Evolutionary conservation across 2,888 invertebrate species (phyloP), one percentile per base, ranked within the genome.

Genomic region (Nomada ferruginata): DNA sequence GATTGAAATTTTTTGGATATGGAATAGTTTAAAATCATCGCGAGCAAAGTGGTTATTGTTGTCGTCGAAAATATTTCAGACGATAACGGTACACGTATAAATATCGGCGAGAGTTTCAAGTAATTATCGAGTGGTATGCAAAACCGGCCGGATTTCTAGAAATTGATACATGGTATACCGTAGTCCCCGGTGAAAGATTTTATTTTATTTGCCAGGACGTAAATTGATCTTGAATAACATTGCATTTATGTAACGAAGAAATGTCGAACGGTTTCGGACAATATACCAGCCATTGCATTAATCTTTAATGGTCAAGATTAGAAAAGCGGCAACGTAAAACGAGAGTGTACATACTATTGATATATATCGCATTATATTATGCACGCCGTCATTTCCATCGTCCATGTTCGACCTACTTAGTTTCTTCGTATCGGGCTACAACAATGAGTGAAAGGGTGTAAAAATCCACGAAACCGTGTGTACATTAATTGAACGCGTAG

Each of bases 381-480:
- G 36, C 36, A 7, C 36, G 29, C 29, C 29, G 36, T 36, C 36
- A 36, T 36, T 36, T 36, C 36, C 36, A 7, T 7, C 36, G 36
- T 7, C 36, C 36, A 36, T 36, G 36, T 36, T 1, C 36, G 36
- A 7, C 60, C 76, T 36, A 79, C 59, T 4, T 47, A 47, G 11
- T 47, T 75, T 65, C 20, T 53, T 18, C 53, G 10, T 65, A 50
- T 26, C 26, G 36, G 53, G 18, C 47, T 10, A 13, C 23, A 47
- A 66, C 65, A 76, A 73, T 50, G 69, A 63, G 74, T 59, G 61
- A 75, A 64, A 68, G 68, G 68, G 55, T 47, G 64, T 42, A 29
- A 55, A 70, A 71, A 66, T 20, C 36, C 36, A 44, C 18, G 15
- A 29, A 63, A 52, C 29, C 0, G 1, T 26, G 18, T 26, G 47